A percentile compares a stretch with the other conserved stretches of the same genome.
Evolutionary conservation across 2,888 invertebrate genomes (phyloP).

Genomic region (Melanchra persicariae): DNA sequence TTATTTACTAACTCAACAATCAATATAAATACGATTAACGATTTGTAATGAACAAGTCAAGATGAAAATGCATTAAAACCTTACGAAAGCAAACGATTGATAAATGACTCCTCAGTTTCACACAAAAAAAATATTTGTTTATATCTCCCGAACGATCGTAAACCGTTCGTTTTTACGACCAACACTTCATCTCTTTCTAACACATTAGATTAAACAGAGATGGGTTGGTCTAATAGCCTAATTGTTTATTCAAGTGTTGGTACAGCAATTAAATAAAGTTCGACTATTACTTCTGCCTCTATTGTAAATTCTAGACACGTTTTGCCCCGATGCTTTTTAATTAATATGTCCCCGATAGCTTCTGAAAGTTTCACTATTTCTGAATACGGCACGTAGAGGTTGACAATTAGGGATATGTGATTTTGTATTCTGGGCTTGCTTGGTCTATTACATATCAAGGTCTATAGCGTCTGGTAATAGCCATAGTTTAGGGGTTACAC

Average conservation of each 20-base stretch:
- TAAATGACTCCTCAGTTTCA: slow-evolving; percentile 11
- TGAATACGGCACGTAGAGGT: slow-evolving; percentile 41
- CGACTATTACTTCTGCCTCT: slow-evolving; percentile 48
- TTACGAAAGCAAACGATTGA: slow-evolving; percentile 14
- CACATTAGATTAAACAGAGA: slow-evolving; percentile 44
- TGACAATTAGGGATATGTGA: slow-evolving; percentile 44
- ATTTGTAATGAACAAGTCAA: background rate
- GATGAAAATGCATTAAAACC: slow-evolving; percentile 22
- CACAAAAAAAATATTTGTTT: slow-evolving; percentile 38
- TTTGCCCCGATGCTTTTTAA: slow-evolving; percentile 64
- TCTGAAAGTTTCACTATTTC: slow-evolving; percentile 51
- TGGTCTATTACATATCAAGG: slow-evolving; percentile 14
- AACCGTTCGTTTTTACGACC: slow-evolving; percentile 52
- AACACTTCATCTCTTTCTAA: slow-evolving; percentile 53
- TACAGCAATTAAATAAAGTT: slow-evolving; percentile 69
- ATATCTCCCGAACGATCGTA: slow-evolving; percentile 52
- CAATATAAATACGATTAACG: background rate
- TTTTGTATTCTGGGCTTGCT: slow-evolving; percentile 44
- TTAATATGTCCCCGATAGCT: slow-evolving; percentile 60
- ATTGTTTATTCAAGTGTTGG: slow-evolving; percentile 64
- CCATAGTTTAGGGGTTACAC: background rate
- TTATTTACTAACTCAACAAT: background rate
- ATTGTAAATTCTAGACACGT: slow-evolving; percentile 63
- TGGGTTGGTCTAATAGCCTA: slow-evolving; percentile 34
- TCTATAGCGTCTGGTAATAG: background rate